Evolutionary conservation across 1,140 invertebrate species (phyloP).

Genomic region (Matsumurasca onukii): DNA sequence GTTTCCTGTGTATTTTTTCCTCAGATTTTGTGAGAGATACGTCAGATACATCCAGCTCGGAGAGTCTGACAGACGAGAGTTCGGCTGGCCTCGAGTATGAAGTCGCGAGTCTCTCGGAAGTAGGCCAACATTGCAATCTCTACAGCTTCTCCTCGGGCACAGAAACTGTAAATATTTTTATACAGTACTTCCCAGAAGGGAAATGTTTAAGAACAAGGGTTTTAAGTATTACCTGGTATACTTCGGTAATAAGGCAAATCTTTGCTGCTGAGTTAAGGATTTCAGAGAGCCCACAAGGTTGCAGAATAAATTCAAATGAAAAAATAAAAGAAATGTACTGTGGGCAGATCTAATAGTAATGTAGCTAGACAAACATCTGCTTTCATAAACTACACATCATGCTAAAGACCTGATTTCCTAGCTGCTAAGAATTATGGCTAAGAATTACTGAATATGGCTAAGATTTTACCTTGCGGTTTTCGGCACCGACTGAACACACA

Average conservation of each 20-base stretch:
- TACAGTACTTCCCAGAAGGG: too few species aligned
- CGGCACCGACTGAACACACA: too few species aligned
- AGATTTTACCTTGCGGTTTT: too few species aligned
- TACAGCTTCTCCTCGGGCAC: not conserved
- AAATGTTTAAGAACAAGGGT: not conserved
- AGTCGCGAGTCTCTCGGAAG: not conserved
- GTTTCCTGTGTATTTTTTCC: not conserved
- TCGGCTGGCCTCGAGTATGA: not conserved
- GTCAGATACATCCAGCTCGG: not conserved
- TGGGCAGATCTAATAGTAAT: not conserved
- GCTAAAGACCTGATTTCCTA: too few species aligned
- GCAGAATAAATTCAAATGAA: not conserved
- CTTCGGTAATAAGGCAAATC: not conserved
- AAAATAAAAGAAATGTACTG: not conserved
- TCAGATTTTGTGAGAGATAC: constrained; percentile 10
- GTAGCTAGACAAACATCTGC: too few species aligned
- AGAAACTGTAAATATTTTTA: not conserved
- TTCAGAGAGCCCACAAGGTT: not conserved
- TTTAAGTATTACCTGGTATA: not conserved
- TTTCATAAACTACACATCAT: too few species aligned
- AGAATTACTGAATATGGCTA: too few species aligned
- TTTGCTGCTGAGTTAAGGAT: not conserved
- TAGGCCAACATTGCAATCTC: not conserved
- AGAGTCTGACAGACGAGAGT: not conserved
- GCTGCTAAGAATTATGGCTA: too few species aligned